Evolutionary conservation across 2,113 vertebrate genomes (phyloP).

Genomic region (Nothoprocta pentlandii): DNA sequence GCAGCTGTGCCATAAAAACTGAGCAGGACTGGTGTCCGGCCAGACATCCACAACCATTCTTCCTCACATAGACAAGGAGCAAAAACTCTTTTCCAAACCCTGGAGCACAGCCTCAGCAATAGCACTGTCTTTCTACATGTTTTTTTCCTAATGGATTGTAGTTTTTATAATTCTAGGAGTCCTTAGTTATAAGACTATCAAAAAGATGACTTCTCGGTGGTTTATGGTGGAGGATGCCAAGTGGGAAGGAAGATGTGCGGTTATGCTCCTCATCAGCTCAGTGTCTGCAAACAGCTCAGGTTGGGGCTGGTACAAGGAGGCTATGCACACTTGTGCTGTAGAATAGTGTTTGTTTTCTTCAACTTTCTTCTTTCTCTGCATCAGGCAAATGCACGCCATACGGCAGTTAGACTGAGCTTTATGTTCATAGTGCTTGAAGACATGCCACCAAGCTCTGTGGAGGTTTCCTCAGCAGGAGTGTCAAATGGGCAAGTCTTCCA

Average conservation of each 20-base stretch:
- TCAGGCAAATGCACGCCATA: background rate
- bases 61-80: background rate
- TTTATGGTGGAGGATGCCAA: background rate
- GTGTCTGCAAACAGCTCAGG: background rate
- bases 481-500: background rate
- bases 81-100: background rate
- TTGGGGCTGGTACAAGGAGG: background rate
- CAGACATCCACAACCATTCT: background rate
- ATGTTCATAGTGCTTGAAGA: background rate
- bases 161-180: background rate
- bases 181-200: background rate
- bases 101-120: background rate
- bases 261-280: background rate
- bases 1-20: fast-evolving
- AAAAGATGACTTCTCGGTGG: background rate
- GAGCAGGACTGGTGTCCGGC: background rate
- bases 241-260: background rate
- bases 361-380: background rate
- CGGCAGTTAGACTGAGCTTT: background rate
- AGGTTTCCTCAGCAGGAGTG: background rate
- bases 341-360: background rate
- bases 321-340: background rate
- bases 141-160: background rate
- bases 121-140: background rate
- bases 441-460: background rate